Conservation (phyloP, 2,797 vertebrate species). For the Perodicticus potto region DNA sequence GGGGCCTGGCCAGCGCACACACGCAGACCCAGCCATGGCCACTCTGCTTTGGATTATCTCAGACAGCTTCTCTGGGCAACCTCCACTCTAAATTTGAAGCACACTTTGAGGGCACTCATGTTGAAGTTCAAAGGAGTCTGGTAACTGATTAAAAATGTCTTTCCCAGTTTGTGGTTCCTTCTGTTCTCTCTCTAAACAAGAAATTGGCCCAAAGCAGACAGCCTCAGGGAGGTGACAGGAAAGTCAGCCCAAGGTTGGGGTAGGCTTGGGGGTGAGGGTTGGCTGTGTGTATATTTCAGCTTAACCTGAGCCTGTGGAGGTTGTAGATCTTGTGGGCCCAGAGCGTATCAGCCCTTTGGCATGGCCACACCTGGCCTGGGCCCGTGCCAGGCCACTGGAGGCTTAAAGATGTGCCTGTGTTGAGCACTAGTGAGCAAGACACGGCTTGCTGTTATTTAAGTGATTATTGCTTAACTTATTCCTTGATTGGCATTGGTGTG, state of each 20-base stretch:
- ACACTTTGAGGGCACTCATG: neutral
- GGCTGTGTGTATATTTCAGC: neutral
- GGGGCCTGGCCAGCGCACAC: neutral
- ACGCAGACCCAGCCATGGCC: neutral
- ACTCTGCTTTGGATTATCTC: constrained; percentile 44
- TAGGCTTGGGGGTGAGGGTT: too few relatives aligned
- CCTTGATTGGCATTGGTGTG: neutral
- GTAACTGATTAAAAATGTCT: constrained; percentile 64
- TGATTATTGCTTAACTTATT: neutral
- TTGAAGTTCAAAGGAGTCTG: constrained; percentile 63
- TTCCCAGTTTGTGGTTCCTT: neutral
- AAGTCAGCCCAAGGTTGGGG: neutral
- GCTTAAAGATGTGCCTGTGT: neutral
- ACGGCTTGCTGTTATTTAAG: neutral
- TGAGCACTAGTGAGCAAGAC: neutral
- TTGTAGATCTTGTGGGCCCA: neutral
- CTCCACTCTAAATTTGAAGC: constrained; percentile 57
- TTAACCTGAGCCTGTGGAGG: neutral
- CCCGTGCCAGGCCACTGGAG: neutral
- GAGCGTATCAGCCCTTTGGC: neutral
- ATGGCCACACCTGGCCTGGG: neutral
- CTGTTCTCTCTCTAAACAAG: constrained; percentile 49
- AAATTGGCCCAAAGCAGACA: constrained; percentile 28
- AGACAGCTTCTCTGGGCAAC: neutral
- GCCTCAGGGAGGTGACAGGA: neutral